Evolutionary conservation across 1,140 invertebrate species (phyloP), one percentile per base, ranked within the genome.

Genomic region (Babylonia areolata): DNA sequence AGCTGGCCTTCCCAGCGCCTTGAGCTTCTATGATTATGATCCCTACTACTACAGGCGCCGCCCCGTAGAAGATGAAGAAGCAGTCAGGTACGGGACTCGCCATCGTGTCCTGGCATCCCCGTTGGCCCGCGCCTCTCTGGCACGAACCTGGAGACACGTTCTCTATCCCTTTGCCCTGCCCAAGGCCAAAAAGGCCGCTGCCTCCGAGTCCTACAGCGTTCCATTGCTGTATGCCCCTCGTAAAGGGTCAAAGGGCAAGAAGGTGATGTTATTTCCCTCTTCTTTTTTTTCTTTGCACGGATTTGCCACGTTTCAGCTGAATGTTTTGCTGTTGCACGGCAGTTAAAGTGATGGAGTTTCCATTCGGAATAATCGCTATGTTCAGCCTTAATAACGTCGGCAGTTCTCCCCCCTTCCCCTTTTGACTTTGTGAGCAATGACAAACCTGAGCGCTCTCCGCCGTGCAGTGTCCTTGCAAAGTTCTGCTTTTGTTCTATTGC

Each of bases 221-320:
- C 86, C 86, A 20, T 77, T 81, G 69, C 83, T 87, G 1, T 87
- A 87, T 71, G 79, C 85, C 28, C 78, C 84, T 0, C 51, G 86
- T 84, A 85, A 82, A 23, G 83, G 79, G 28, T 28, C 58, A 9
- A 84, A 84, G 77, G 58, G 83, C 23, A 20, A 77, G 28, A 87
- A 87, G 86, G 86, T 87, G 86, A 87, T 80, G n/a, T n/a, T n/a
- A n/a, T n/a, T n/a, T n/a, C n/a, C n/a, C n/a, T n/a, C n/a, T n/a
- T n/a, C 75, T 28, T 37, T 37, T 81, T 28, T 37, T 64, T 79
- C 35, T 54, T n/a, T 81, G 80, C 46, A 81, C 80, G 42, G n/a
- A 58, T 35, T 54, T 58, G 80, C 80, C 31, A 35, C 58, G 15
- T 64, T 64, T 23, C 15, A 64, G 42, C 51, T 35, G 31, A 81